These are phyloP conservation scores for Decapterus maruadsi DNA, from an alignment of 2,797 vertebrate species.

Conservation along the genomic window DNA sequence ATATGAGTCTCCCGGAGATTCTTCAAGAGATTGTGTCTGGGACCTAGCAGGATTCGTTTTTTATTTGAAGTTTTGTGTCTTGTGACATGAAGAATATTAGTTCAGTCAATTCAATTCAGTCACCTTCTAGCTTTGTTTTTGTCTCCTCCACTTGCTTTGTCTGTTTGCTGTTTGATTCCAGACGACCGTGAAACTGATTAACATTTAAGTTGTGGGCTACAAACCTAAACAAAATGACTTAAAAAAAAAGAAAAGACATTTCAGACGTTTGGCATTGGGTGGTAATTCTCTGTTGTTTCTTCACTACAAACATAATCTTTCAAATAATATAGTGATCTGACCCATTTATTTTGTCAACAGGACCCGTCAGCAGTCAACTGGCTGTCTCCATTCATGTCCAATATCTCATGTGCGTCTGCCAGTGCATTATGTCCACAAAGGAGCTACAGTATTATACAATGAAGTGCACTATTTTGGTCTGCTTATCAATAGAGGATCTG, in stretches of 20 bases:
- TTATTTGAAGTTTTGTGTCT: not conserved
- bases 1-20: too few species aligned
- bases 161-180: not conserved
- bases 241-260: not conserved
- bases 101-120: not conserved
- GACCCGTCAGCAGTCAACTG: conserved; percentile 42
- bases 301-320: not conserved
- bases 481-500: conserved; percentile 80
- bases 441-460: conserved; percentile 71
- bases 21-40: not conserved
- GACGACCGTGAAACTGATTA: not conserved
- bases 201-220: not conserved
- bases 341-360: conserved; percentile 40
- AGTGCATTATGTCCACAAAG: conserved; percentile 63
- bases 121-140: not conserved
- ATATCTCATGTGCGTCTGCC: conserved; percentile 52
- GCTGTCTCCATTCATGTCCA: conserved; percentile 45
- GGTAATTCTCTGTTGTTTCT: not conserved
- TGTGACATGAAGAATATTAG: not conserved
- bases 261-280: not conserved
- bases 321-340: not conserved
- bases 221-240: not conserved
- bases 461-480: conserved; percentile 66
- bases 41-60: not conserved
- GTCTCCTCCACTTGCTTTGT: not conserved